phyloP scores from a whole-genome alignment of 1,140 invertebrate species.

The Bombus sylvicola region DNA sequence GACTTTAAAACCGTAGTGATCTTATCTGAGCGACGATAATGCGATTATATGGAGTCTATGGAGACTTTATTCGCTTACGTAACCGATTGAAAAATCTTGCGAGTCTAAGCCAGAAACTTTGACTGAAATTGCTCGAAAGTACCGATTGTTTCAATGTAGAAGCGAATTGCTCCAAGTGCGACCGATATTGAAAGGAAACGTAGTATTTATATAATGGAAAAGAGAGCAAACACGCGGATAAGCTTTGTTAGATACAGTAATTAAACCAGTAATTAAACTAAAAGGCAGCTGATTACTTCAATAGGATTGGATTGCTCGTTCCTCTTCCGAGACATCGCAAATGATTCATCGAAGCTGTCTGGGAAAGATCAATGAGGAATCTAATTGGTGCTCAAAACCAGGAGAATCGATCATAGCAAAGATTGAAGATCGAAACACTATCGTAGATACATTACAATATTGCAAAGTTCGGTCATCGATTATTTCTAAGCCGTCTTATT shows the following conservation, averaged over 20 bases:
- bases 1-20: neutral
- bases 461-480: conserved; percentile 19
- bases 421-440: neutral
- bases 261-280: neutral
- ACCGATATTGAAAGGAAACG: neutral
- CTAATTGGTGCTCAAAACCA: too few species aligned
- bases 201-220: neutral
- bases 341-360: neutral
- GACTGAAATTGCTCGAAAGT: neutral
- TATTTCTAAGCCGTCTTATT: conserved; percentile 4
- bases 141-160: neutral
- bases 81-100: neutral
- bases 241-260: neutral
- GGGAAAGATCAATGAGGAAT: neutral
- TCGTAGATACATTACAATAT: neutral
- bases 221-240: neutral
- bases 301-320: neutral
- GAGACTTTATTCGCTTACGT: neutral
- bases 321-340: neutral
- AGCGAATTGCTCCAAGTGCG: neutral
- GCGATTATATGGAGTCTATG: neutral
- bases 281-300: neutral
- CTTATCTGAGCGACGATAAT: conserved; percentile 10
- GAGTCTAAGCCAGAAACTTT: neutral
- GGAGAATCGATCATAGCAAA: too few species aligned